Base-by-base conservation (phyloP, 2,888 invertebrate genomes). In the Acronicta alni region DNA sequence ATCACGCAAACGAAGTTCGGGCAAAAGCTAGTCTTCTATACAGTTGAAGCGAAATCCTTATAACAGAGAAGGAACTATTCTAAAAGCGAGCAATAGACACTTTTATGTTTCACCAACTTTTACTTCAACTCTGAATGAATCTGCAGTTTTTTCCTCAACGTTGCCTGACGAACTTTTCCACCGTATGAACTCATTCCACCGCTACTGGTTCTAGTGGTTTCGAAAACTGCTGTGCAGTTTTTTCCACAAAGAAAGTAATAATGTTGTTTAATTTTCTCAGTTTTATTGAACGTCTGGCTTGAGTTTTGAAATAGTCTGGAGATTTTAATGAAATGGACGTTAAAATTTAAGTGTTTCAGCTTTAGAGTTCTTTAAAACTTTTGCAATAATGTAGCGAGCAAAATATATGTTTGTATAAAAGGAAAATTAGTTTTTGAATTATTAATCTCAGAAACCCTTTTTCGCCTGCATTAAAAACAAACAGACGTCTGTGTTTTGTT, bases 191-290 rank as follows among this genome's bases (percentile, higher is more conserved):
- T 76, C 45, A 69, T 69, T 73, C 57, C 57, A 52, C 39, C 38
- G 57, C 55, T 60, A 42, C 54, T 18, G 62, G 47, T 51, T 55
- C 39, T 39, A 38, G 43, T 49, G 23, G 44, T 51, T 66, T 63
- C 48, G 16, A 62, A 30, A 66, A 73, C 45, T 57, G 53, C 48
- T 54, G 20, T 48, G 30, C 46, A 51, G 51, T 67, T 60, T 51
- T 68, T 59, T 72, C 16, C 32, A 39, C 51, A 54, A 73, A 58
- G 61, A 65, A 68, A 76, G 52, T 64, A 69, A 62, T 73, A 57
- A 39, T 67, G 55, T 77, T 74, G 53, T 62, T 63, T 57, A 69
- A 56, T 65, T 66, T 60, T 48, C 55, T 17, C 32, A 38, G 57
- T 62, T 60, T 48, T 47, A 57, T 59, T 56, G 39, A 51, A 44